Evolutionary conservation across 2,888 invertebrate genomes (phyloP), one percentile per base, ranked within the genome.

Genomic region (Aricia artaxerxes): DNA sequence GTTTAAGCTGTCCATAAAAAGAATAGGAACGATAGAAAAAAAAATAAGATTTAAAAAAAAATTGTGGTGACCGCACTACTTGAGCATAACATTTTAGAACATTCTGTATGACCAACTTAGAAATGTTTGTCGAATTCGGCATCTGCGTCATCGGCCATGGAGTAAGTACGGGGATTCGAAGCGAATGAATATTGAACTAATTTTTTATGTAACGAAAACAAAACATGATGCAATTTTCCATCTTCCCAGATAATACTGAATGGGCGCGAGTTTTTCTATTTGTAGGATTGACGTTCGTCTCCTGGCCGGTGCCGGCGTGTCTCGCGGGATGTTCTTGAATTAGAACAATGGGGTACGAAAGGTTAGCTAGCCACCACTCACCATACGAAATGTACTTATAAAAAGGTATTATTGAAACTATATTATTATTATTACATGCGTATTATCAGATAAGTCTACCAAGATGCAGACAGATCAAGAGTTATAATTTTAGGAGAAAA

Each of bases 251-350:
- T 64, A 31, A 31, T 64, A 38, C 13, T 69, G 35, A 35, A 69
- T 69, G 69, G 35, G 13, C 13, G 69, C 16, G 35, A 69, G 35
- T 35, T 69, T 69, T 35, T 69, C 35, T 69, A 69, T 69, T 69
- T 38, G 69, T 69, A 24, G 69, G 35, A 69, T 35, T 35, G 13
- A 13, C 35, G 69, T 35, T 69, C 35, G 69, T 69, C 69, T 69
- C 11, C 35, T 35, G 69, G 24, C 69, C 69, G 69, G 69, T 69
- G 69, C 69, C 69, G 35, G 35, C 35, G 69, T 69, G 69, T 69
- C 69, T 69, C 69, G 69, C 35, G 69, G 35, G 69, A 69, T 38
- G 11, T 69, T 69, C 69, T 69, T 4, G 69, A 69, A 69, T 69
- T 35, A 69, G 69, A 35, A 69, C 16, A 35, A 13, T 13, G 69